A percentile compares a stretch with the other conserved stretches of the same genome.
Conservation (phyloP, 2,888 invertebrate genomes). For the Ellobium chinense region DNA sequence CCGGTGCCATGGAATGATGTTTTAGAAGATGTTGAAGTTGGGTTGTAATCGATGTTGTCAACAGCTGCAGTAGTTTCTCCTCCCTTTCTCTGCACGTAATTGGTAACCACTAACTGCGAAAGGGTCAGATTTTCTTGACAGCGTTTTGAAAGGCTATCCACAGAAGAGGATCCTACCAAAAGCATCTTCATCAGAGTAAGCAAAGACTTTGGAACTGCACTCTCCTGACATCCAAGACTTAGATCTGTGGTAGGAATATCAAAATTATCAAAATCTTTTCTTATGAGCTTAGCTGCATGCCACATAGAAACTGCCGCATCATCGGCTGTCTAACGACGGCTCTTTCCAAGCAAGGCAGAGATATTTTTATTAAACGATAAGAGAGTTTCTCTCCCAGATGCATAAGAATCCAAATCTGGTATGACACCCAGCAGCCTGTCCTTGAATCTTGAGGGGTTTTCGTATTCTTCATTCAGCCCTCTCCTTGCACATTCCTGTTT, state of each 20-base stretch:
- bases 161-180: not conserved
- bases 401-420: not conserved
- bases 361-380: not conserved
- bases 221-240: not conserved
- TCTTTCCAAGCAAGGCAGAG: not conserved
- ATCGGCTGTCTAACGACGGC: not conserved
- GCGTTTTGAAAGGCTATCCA: not conserved
- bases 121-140: not conserved
- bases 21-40: slow-evolving; percentile 37
- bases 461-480: not conserved
- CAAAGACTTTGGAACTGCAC: not conserved
- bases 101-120: not conserved
- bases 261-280: not conserved
- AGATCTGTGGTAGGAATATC: not conserved
- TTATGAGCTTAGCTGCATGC: not conserved
- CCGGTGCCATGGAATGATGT: slow-evolving; percentile 49
- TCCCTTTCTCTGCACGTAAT: not conserved
- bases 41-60: slow-evolving; percentile 51
- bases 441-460: not conserved
- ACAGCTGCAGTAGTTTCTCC: slow-evolving; percentile 28
- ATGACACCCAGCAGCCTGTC: not conserved
- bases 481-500: no score
- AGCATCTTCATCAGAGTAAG: not conserved
- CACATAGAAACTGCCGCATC: not conserved
- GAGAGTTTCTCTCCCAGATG: not conserved